Evolutionary conservation across 2,888 invertebrate genomes (phyloP), one percentile per base, ranked within the genome.

Genomic region (Drosophila limbata): DNA sequence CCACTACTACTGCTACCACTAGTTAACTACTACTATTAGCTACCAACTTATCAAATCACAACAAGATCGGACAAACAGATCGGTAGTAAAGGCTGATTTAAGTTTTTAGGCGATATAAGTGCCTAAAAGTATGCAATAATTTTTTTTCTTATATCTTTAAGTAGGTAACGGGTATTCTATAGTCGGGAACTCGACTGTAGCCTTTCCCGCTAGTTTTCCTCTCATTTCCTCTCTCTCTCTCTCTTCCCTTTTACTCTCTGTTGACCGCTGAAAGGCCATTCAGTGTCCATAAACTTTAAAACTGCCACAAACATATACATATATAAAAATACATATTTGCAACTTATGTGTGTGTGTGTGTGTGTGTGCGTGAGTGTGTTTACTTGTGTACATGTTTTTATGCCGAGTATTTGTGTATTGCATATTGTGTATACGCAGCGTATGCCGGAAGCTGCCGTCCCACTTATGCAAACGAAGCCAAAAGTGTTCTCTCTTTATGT

Each of bases 381-480:
- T 51, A 31, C 28, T 52, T 48, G 31, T 40, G 31, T 33, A 57
- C 52, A 21, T 51, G 9, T 33, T 42, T 56, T 69, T 47, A 56
- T 17, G 21, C 44, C 10, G 37, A 45, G 47, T 65, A 65, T 77
- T 73, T 73, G 56, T 56, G 39, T 74, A 59, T 64, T 74, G 74
- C 66, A 62, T 57, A 67, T 84, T 84, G 81, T 70, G 79, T 81
- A 79, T 84, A 81, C 76, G 84, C 79, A 60, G 59, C 48, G 66
- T 69, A 45, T 68, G 78, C 65, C 79, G 44, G 76, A 63, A 77
- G 69, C 73, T 57, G 66, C 63, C 70, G 65, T 25, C 45, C 79
- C 77, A 84, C 82, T 82, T 84, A 74, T 82, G 79, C 79, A 77
- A 82, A 82, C 77, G 80, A 82, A 56, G 66, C 69, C 73, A 69